phyloP scores from a whole-genome alignment of 2,888 invertebrate genomes.

The Trileptium ribeirensis region DNA sequence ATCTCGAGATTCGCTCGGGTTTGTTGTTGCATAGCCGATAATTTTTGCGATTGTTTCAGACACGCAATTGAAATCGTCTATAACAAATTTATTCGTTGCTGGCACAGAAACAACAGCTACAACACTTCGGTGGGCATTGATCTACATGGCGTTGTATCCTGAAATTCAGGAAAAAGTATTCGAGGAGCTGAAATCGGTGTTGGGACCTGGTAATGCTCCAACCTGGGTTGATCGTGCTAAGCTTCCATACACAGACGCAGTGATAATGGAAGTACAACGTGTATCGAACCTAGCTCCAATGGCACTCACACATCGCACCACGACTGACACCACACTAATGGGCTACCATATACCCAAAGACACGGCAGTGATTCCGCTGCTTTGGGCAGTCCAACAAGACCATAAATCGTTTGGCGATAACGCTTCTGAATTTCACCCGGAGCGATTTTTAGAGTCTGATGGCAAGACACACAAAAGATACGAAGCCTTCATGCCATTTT shows the following conservation, averaged over 20 bases:
- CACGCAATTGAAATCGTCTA: conserved; percentile 19
- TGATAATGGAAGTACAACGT: conserved; percentile 14
- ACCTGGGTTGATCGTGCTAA: neutral
- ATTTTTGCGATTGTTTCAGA: conserved; percentile 23
- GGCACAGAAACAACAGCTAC: conserved; percentile 33
- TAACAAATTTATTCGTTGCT: conserved; percentile 28
- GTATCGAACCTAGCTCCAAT: conserved; percentile 8
- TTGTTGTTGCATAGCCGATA: no score
- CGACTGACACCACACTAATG: neutral
- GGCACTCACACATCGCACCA: neutral
- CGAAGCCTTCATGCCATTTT: neutral
- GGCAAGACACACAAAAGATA: neutral
- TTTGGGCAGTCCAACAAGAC: conserved; percentile 3
- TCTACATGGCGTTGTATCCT: conserved; percentile 25
- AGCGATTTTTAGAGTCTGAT: conserved; percentile 13
- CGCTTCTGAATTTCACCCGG: neutral
- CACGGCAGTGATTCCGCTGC: conserved; percentile 10
- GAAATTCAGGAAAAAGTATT: conserved; percentile 42
- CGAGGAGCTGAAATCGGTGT: conserved; percentile 40
- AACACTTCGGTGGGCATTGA: conserved; percentile 30
- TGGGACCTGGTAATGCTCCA: conserved; percentile 38
- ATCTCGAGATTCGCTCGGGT: no score
- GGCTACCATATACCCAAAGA: conserved; percentile 13
- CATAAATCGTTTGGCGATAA: neutral
- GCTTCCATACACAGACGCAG: conserved; percentile 12